These are phyloP conservation scores for Microcebus tavaratra DNA, from an alignment of 2,113 vertebrate species.

Conservation along the genomic window DNA sequence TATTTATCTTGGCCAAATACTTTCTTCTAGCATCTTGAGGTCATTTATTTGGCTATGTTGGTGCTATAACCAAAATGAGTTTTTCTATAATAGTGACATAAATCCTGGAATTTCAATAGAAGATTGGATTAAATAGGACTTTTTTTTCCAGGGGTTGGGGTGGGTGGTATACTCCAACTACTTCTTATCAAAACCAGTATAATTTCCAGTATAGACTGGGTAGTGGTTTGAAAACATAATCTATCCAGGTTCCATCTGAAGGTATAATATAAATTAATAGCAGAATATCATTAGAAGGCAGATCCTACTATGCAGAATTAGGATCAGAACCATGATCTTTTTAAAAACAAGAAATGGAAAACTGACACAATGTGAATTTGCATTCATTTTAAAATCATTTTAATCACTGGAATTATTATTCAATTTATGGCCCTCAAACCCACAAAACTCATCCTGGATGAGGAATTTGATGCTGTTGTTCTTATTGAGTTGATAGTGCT, in stretches of 20 bases:
- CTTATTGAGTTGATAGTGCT: constrained; percentile 19
- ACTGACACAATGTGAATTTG: background rate
- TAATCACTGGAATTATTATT: constrained; percentile 7
- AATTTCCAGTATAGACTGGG: constrained; percentile 29
- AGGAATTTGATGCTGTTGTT: constrained; percentile 49
- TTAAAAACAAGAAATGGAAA: constrained; percentile 36
- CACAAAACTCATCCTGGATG: background rate
- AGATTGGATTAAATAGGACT: constrained; percentile 69
- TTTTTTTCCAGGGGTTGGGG: background rate
- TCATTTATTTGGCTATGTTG: constrained; percentile 78
- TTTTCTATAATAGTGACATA: constrained; percentile 81
- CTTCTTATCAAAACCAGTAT: constrained; percentile 56
- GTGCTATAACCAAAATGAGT: constrained; percentile 78
- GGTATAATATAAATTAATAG: background rate
- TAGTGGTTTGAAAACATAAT: constrained; percentile 33
- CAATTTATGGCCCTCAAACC: background rate
- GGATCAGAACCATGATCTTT: constrained; percentile 15
- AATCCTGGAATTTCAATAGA: constrained; percentile 77
- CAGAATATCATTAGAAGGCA: background rate
- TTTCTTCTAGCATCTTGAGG: constrained; percentile 76
- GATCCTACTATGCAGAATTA: background rate
- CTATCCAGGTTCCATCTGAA: background rate
- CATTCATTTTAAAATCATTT: constrained; percentile 40
- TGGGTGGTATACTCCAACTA: constrained; percentile 45
- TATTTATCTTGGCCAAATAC: constrained; percentile 77